Percentiles rank a stretch among this genome's conserved stretches.
Evolutionary conservation across 2,797 vertebrate species (phyloP).

Genomic region (Microcaecilia unicolor): DNA sequence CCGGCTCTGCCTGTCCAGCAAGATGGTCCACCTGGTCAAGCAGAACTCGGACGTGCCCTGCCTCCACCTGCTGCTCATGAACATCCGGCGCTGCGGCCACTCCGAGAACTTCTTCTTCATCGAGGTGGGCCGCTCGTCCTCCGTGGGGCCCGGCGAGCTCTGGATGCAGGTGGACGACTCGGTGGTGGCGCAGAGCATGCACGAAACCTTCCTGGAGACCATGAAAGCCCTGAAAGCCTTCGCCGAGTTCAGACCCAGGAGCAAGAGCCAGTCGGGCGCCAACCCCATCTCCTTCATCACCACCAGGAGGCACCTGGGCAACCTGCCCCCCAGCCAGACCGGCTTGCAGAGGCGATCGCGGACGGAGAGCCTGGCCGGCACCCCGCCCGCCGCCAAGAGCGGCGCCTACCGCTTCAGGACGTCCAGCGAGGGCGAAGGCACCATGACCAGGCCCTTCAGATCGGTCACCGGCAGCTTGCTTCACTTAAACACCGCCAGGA

Average conservation of each 20-base stretch:
- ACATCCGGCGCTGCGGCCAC: slow-evolving; percentile 90
- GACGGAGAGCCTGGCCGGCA: slow-evolving; percentile 72
- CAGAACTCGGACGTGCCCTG: slow-evolving; percentile 87
- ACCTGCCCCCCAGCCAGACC: slow-evolving; percentile 80
- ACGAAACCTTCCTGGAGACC: slow-evolving; percentile 90
- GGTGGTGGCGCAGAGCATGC: slow-evolving; percentile 94
- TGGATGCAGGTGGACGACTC: slow-evolving; percentile 98
- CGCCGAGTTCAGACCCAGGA: slow-evolving; percentile 83
- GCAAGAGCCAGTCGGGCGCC: slow-evolving; percentile 86
- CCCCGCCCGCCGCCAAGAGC: slow-evolving; percentile 72
- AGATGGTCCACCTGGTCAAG: slow-evolving; percentile 86
- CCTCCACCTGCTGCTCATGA: slow-evolving; percentile 92
- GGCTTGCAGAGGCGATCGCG: slow-evolving; percentile 83
- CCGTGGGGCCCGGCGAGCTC: slow-evolving; percentile 88
- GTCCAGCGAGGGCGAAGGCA: slow-evolving; percentile 86
- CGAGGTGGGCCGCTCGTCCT: slow-evolving; percentile 89
- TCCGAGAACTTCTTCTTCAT: slow-evolving; percentile 97
- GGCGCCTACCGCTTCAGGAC: slow-evolving; percentile 79
- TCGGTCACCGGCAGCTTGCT: slow-evolving; percentile 83
- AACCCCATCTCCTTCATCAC: slow-evolving; percentile 91
- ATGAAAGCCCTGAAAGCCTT: slow-evolving; percentile 94
- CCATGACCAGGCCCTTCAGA: slow-evolving; percentile 83
- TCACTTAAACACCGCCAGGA: slow-evolving; percentile 70
- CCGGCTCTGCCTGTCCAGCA: slow-evolving; percentile 86
- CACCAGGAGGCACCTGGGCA: slow-evolving; percentile 79